Evolutionary conservation across 2,888 invertebrate genomes (phyloP).

Genomic region (Pterobdella sp.): DNA sequence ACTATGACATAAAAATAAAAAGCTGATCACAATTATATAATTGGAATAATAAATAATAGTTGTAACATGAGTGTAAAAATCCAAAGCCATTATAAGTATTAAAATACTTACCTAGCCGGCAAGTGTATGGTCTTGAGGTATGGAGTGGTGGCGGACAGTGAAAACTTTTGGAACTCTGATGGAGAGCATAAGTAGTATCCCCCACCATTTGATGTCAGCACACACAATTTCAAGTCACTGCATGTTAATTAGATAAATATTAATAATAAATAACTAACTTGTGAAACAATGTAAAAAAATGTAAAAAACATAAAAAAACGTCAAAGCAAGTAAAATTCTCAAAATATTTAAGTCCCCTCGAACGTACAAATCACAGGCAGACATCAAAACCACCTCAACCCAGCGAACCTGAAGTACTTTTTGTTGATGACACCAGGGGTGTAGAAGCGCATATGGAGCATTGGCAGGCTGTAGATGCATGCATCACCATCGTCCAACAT

Average conservation of each 20-base stretch:
- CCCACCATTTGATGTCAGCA: slow-evolving; percentile 16
- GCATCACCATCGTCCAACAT: slow-evolving; percentile 23
- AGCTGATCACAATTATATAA: no score
- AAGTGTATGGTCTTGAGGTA: not conserved
- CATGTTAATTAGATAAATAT: not conserved
- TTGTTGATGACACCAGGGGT: slow-evolving; percentile 1
- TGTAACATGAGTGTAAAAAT: no score
- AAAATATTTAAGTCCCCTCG: no score
- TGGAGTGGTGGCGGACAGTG: slow-evolving; percentile 16
- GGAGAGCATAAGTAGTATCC: slow-evolving; percentile 26
- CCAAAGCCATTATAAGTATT: no score
- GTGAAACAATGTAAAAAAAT: not conserved
- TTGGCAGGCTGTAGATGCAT: slow-evolving; percentile 15
- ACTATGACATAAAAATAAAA: no score
- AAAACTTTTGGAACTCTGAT: slow-evolving; percentile 25
- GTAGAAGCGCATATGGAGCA: slow-evolving; percentile 18
- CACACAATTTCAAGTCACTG: slow-evolving; percentile 24
- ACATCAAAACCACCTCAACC: not conserved
- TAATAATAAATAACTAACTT: no score
- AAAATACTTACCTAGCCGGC: not conserved
- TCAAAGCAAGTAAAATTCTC: slow-evolving; percentile 1
- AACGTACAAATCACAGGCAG: no score
- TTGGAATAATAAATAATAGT: no score
- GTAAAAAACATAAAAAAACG: not conserved
- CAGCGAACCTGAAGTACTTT: not conserved